Percentiles rank a stretch among this genome's conserved stretches.
Evolutionary conservation across 2,797 vertebrate species (phyloP).

Genomic region (Alfaro cultratus): DNA sequence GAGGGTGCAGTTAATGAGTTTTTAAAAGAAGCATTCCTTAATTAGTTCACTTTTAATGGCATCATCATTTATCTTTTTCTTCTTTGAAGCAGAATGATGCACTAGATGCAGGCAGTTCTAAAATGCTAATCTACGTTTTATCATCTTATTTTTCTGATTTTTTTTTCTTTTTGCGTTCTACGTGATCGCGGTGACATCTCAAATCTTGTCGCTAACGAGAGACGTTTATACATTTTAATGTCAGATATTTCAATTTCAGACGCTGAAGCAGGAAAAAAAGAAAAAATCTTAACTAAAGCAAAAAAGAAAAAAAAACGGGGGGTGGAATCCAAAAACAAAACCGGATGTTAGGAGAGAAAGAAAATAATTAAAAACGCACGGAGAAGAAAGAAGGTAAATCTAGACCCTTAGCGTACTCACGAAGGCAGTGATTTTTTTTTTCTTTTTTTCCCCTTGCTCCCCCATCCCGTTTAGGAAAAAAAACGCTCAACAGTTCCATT

Average conservation of each 20-base stretch:
- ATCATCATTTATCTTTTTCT: constrained; percentile 99
- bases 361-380: constrained; percentile 71
- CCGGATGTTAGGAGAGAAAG: constrained; percentile 42
- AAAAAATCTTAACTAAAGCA: too few species aligned
- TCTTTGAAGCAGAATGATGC: constrained; percentile 99
- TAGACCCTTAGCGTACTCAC: constrained; percentile 62
- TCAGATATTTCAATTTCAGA: constrained; percentile 74
- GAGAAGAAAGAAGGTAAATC: constrained; percentile 64
- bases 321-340: constrained; percentile 55
- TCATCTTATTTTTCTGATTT: constrained; percentile 90
- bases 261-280: constrained; percentile 11
- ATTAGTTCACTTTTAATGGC: constrained; percentile 99
- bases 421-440: constrained; percentile 49
- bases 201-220: constrained; percentile 80
- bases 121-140: constrained; percentile 93
- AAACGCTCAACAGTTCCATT: constrained; percentile 71
- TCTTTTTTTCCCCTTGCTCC: not conserved
- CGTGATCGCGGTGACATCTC: constrained; percentile 83
- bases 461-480: constrained; percentile 44
- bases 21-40: constrained; percentile 99
- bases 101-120: constrained; percentile 93
- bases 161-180: constrained; percentile 19
- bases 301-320: constrained; percentile 4
- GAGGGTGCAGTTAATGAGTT: constrained; percentile 99
- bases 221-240: constrained; percentile 83